Evolutionary conservation across 2,797 vertebrate genomes (phyloP).

Genomic region (Morelia viridis): DNA sequence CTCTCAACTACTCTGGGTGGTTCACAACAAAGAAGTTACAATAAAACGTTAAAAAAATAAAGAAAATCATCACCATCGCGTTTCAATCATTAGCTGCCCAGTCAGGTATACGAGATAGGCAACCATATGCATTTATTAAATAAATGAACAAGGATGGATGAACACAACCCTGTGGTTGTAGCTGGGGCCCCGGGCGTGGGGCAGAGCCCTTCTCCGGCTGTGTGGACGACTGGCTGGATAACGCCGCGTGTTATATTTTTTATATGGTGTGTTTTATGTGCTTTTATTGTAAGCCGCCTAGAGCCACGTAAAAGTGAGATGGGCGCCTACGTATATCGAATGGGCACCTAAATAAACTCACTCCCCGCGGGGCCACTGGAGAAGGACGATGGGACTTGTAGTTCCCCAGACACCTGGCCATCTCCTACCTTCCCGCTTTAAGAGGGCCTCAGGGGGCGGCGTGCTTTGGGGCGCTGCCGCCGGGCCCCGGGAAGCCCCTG

Average conservation of each 20-base stretch:
- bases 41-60: too few species aligned
- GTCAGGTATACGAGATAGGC: not conserved
- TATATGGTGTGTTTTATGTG: not conserved
- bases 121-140: not conserved
- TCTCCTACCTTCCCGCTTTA: not conserved
- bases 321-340: not conserved
- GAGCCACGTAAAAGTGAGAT: not conserved
- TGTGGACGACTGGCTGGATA: not conserved
- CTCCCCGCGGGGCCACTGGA: not conserved
- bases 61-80: too few species aligned
- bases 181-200: not conserved
- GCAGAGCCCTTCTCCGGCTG: not conserved
- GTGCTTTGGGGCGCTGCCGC: not conserved
- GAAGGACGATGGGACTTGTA: not conserved
- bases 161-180: not conserved
- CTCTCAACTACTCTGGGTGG: too few species aligned
- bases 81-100: not conserved
- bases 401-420: not conserved
- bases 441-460: not conserved
- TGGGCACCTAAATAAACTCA: too few species aligned
- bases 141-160: not conserved
- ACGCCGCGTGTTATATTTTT: not conserved
- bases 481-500: not conserved
- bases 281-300: not conserved
- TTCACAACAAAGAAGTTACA: too few species aligned